Evolutionary conservation across 2,113 vertebrate species (phyloP).

Genomic region (Tenebrosternarchus preto): DNA sequence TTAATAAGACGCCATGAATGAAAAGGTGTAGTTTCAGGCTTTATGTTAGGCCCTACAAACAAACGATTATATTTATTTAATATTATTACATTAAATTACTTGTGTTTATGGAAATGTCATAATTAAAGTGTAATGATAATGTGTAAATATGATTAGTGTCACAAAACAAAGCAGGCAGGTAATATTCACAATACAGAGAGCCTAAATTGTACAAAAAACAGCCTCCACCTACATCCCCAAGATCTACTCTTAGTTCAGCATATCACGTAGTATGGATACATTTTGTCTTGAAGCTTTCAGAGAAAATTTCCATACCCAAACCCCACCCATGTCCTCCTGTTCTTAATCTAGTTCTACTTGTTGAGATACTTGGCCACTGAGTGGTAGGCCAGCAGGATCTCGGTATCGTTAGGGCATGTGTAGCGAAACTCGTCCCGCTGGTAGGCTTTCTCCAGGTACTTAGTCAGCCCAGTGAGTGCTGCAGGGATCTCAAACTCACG

Average conservation of each 20-base stretch:
- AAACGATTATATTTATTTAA: not conserved
- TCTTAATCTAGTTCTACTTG: slow-evolving; percentile 57
- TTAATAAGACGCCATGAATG: no score
- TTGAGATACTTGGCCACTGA: slow-evolving; percentile 75
- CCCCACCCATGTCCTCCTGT: not conserved
- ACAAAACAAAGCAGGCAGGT: slow-evolving; percentile 5
- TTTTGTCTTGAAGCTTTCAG: not conserved
- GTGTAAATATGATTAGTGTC: not conserved
- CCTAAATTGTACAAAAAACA: slow-evolving; percentile 19
- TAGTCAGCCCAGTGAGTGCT: slow-evolving; percentile 73
- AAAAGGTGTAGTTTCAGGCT: not conserved
- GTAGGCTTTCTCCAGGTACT: slow-evolving; percentile 78
- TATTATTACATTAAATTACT: no score
- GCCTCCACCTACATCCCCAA: slow-evolving; percentile 38
- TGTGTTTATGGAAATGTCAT: not conserved
- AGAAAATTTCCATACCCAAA: slow-evolving; percentile 1
- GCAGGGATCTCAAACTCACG: slow-evolving; percentile 77
- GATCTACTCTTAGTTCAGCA: not conserved
- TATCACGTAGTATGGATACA: not conserved
- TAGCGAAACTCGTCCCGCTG: slow-evolving; percentile 81
- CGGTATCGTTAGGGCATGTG: slow-evolving; percentile 82
- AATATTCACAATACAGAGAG: slow-evolving; percentile 26
- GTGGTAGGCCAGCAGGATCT: slow-evolving; percentile 83
- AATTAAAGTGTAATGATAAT: not conserved
- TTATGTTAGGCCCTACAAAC: not conserved